Evolutionary conservation across 2,113 vertebrate species (phyloP).

Genomic region (Sylvicapra grimmia): DNA sequence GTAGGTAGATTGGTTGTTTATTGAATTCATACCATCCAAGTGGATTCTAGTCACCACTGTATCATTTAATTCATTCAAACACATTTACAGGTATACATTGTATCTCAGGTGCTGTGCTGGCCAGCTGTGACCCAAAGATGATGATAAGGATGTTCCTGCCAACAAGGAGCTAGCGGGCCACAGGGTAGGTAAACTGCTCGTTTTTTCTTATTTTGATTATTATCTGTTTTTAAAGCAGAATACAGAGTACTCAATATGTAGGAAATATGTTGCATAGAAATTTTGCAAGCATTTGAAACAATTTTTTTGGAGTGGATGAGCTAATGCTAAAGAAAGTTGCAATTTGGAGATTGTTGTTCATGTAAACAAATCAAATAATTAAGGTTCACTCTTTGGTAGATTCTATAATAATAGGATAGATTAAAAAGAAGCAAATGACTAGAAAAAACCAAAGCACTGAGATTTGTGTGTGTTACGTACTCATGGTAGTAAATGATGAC

Average conservation of each 20-base stretch:
- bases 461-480: not conserved
- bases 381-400: not conserved
- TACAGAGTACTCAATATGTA: not conserved
- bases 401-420: not conserved
- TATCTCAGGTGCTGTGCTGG: slow-evolving; percentile 54
- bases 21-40: not conserved
- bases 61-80: not conserved
- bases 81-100: not conserved
- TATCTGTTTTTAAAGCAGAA: not conserved
- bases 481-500: not conserved
- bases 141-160: slow-evolving; percentile 10
- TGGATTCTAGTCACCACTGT: not conserved
- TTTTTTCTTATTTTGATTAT: not conserved
- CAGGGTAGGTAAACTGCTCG: slow-evolving; percentile 32
- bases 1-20: not conserved
- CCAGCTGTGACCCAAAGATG: slow-evolving; percentile 43
- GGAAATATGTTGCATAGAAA: not conserved
- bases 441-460: not conserved
- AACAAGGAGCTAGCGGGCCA: slow-evolving; percentile 50
- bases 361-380: not conserved
- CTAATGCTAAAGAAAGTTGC: not conserved
- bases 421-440: not conserved
- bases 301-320: not conserved
- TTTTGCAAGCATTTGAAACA: not conserved
- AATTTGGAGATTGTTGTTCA: not conserved